Conservation (phyloP, 1,140 invertebrate genomes). For the Diorhabda sublineata region DNA sequence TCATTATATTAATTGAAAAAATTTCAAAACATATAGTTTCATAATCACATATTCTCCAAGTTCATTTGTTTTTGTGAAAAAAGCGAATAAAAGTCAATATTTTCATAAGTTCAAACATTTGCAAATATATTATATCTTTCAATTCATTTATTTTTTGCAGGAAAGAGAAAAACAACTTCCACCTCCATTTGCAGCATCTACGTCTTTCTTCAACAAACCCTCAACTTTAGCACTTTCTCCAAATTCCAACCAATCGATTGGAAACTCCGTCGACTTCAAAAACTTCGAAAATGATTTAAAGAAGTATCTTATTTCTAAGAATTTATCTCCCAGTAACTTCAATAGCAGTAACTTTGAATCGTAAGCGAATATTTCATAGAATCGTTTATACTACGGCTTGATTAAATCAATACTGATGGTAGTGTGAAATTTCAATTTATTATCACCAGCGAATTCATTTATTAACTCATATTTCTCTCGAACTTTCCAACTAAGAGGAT, state of each 20-base stretch:
- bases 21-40: too few species aligned
- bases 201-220: constrained; percentile 19
- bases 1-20: too few species aligned
- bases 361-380: not conserved
- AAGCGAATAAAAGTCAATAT: too few species aligned
- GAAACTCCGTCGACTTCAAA: constrained; percentile 47
- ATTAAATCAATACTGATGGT: constrained; percentile 8
- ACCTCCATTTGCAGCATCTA: constrained; percentile 46
- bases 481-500: not conserved
- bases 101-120: too few species aligned
- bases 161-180: not conserved
- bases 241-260: constrained; percentile 50
- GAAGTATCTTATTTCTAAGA: constrained; percentile 51
- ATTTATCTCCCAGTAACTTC: constrained; percentile 31
- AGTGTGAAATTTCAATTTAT: not conserved
- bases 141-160: not conserved
- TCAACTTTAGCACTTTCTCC: constrained; percentile 41
- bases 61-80: too few species aligned
- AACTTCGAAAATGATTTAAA: constrained; percentile 53
- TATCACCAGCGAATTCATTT: not conserved
- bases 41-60: too few species aligned
- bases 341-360: constrained; percentile 8
- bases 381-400: constrained; percentile 19
- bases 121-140: too few species aligned
- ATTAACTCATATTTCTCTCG: not conserved